Evolutionary conservation across 2,113 vertebrate genomes (phyloP).

Genomic region (Oreochromis niloticus): DNA sequence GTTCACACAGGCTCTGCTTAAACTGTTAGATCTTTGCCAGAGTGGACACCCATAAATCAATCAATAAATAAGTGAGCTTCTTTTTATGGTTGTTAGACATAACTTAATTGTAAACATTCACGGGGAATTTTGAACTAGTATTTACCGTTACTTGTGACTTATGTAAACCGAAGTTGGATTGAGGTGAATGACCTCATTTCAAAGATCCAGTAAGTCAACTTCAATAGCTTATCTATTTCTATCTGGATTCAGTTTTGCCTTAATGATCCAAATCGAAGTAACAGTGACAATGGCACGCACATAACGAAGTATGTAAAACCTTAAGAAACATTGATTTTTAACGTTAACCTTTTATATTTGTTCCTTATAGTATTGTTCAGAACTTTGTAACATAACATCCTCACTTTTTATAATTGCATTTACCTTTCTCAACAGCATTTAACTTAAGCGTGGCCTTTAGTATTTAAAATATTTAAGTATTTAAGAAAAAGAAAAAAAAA

Average conservation of each 20-base stretch:
- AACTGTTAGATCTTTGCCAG: not conserved
- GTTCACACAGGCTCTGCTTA: not conserved
- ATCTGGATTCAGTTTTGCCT: not conserved
- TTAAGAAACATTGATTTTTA: not conserved
- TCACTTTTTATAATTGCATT: slow-evolving; percentile 48
- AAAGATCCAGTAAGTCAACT: slow-evolving; percentile 25
- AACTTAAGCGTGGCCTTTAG: not conserved
- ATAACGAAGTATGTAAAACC: not conserved
- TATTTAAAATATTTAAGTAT: no score
- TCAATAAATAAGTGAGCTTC: not conserved
- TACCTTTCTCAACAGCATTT: slow-evolving; percentile 55
- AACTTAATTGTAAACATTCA: not conserved
- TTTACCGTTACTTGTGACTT: not conserved
- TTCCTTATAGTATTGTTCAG: not conserved
- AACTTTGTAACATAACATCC: not conserved
- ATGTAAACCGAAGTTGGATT: not conserved
- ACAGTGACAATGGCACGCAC: not conserved
- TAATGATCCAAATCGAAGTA: not conserved
- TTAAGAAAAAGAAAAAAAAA: no score
- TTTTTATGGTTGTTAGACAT: not conserved
- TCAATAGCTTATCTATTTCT: slow-evolving; percentile 24
- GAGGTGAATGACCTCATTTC: slow-evolving; percentile 30
- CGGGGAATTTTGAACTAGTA: not conserved
- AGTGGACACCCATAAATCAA: not conserved
- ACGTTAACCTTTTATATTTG: not conserved